Conservation (phyloP, 2,888 invertebrate genomes). For the Metallyticus violacea region DNA sequence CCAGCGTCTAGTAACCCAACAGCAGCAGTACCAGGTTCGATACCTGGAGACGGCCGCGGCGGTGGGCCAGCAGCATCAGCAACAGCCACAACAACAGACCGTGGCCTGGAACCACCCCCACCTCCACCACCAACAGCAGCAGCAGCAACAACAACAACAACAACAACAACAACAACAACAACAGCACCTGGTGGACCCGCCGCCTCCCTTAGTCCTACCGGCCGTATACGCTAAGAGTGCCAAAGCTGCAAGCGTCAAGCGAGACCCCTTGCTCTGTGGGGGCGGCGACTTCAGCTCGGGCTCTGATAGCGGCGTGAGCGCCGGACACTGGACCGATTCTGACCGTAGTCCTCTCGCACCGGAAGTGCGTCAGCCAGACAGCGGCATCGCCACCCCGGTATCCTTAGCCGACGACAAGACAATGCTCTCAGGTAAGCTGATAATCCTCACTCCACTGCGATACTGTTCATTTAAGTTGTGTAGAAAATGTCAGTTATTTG, state of each 20-base stretch:
- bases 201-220: neutral
- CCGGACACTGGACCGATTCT: conserved; percentile 36
- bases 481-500: too few relatives aligned
- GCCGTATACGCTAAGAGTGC: conserved; percentile 22
- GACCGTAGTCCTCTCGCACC: conserved; percentile 35
- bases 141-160: conserved; percentile 25
- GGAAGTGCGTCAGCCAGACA: conserved; percentile 31
- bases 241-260: conserved; percentile 18
- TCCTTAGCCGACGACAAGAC: conserved; percentile 32
- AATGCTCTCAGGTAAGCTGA: conserved; percentile 30
- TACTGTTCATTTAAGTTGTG: too few relatives aligned
- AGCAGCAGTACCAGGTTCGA: conserved; percentile 18
- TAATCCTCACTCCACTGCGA: too few relatives aligned
- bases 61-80: conserved; percentile 13
- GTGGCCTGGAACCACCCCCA: neutral
- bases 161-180: conserved; percentile 26
- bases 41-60: conserved; percentile 14
- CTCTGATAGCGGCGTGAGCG: conserved; percentile 35
- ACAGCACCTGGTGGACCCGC: conserved; percentile 13
- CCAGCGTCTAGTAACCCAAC: conserved; percentile 16
- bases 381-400: conserved; percentile 33
- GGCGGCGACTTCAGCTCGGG: conserved; percentile 35
- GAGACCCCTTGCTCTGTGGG: conserved; percentile 33
- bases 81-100: conserved; percentile 9
- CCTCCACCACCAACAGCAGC: conserved; percentile 15